Base-by-base conservation (phyloP, 2,888 invertebrate species). In the Aphidoletes aphidimyza region DNA sequence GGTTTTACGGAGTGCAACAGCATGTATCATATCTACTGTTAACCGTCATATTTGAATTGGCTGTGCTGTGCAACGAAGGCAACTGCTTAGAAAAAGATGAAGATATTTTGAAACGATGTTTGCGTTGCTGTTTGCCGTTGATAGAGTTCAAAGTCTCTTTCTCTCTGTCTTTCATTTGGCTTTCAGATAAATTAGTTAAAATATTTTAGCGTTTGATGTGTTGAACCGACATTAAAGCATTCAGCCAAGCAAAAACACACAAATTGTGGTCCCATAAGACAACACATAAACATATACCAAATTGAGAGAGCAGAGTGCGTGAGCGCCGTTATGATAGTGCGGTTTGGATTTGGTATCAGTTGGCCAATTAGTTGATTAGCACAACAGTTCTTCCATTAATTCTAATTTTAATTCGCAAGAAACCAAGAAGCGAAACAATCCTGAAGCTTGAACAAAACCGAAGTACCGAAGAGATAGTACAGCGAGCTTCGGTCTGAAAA, bases 291-390 rank as follows among this genome's bases (percentile, higher is more conserved):
- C 47, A 47, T 2, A 47, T 19, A 11, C 9, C 47, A 47, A 3
- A 54, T 69, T n/a, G n/a, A n/a, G n/a, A n/a, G 69, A 14, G 34
- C 30, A 14, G 26, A 1, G 3, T 69, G 30, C 30, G 8, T 30
- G n/a, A 17, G 11, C 9, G 47, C 54, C 54, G 22, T 54, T 54
- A 22, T 22, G n/a, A 54, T 54, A 54, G 39, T 8, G 54, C 14
- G 54, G 54, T 22, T 11, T 39, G 39, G 39, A 5, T 47, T 47
- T 8, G 2, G 69, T 69, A 34, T 69, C 14, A 69, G 19, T 69
- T 69, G 30, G 11, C 34, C 69, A 69, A 69, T 69, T 69, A 69
- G 69, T 69, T 69, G 69, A 30, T 69, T 69, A 69, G 30, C 69
- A 6, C 30, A 69, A 69, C 69, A 34, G 69, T 69, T 69, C 30